Conservation (phyloP, 2,113 vertebrate genomes). For the Sebastes schlegelii region DNA sequence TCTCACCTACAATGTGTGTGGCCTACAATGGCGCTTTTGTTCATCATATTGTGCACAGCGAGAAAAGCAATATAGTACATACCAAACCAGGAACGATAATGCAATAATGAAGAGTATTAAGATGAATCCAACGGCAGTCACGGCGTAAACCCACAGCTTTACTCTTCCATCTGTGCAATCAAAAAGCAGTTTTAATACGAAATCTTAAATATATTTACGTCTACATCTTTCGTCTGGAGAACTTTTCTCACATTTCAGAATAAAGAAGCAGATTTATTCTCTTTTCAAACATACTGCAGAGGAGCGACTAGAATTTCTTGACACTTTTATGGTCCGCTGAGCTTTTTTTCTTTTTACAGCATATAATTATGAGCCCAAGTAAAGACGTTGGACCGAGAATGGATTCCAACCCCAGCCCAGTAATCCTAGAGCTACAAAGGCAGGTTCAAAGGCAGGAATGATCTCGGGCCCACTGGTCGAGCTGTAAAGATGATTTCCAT, state of each 20-base stretch:
- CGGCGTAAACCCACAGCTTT: constrained; percentile 96
- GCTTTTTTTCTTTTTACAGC: neutral
- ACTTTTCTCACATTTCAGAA: constrained; percentile 11
- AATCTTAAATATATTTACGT: constrained; percentile 36
- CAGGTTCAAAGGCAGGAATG: constrained; percentile 37
- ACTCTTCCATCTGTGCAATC: constrained; percentile 92
- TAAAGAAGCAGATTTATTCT: neutral
- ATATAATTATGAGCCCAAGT: constrained; percentile 24
- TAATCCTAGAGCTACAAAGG: constrained; percentile 43
- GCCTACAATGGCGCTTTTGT: constrained; percentile 18
- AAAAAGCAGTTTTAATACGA: constrained; percentile 65
- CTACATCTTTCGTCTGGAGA: constrained; percentile 4
- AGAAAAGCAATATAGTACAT: constrained; percentile 74
- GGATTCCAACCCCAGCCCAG: neutral
- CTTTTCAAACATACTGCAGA: constrained; percentile 13
- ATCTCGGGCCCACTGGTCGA: constrained; percentile 5
- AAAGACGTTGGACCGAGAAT: constrained; percentile 42
- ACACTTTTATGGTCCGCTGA: constrained; percentile 18
- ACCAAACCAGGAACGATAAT: constrained; percentile 95
- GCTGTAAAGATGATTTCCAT: constrained; percentile 49
- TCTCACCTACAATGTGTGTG: constrained; percentile 15
- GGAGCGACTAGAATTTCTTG: constrained; percentile 6
- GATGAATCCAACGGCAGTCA: constrained; percentile 92
- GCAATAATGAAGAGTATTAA: constrained; percentile 92
- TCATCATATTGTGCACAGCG: constrained; percentile 10